phyloP scores from a whole-genome alignment of 1,140 invertebrate species.

The Hesperophylax magnus region DNA sequence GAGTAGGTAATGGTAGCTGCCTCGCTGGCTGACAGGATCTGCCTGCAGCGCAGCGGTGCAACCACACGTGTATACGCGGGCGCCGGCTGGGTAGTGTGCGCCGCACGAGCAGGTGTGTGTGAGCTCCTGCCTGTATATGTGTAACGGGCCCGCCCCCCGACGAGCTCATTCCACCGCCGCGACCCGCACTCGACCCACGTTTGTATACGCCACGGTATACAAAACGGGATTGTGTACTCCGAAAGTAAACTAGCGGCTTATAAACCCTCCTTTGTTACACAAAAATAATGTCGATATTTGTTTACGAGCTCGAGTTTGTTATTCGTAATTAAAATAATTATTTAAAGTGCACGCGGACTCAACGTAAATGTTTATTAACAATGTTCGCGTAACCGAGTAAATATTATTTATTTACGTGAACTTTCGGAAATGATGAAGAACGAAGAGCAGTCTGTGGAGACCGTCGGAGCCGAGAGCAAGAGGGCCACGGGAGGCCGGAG shows the following conservation, averaged over 20 bases:
- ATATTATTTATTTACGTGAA: conserved; percentile 24
- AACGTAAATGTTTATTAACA: conserved; percentile 47
- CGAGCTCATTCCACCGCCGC: conserved; percentile 14
- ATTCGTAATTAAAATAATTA: conserved; percentile 47
- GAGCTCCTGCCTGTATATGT: background rate
- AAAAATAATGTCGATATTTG: conserved; percentile 44
- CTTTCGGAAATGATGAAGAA: conserved; percentile 62
- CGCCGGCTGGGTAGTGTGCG: background rate
- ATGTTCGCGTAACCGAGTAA: conserved; percentile 25
- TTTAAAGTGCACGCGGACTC: conserved; percentile 37
- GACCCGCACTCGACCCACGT: conserved; percentile 28
- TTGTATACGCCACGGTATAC: conserved; percentile 31
- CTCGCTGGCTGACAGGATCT: no score
- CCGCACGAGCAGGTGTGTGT: background rate
- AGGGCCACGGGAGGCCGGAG: conserved; percentile 74
- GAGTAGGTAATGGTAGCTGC: no score
- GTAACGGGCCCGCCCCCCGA: background rate
- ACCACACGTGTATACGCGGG: background rate
- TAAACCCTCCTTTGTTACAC: conserved; percentile 38
- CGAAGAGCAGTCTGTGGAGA: conserved; percentile 62
- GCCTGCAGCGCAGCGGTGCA: no score
- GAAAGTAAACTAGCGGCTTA: conserved; percentile 32
- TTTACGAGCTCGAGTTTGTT: conserved; percentile 41
- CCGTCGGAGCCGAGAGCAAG: conserved; percentile 61
- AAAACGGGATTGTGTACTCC: conserved; percentile 33